Evolutionary conservation across 2,797 vertebrate species (phyloP), one percentile per base, ranked within the genome.

Genomic region (Sebastes baramenuke): DNA sequence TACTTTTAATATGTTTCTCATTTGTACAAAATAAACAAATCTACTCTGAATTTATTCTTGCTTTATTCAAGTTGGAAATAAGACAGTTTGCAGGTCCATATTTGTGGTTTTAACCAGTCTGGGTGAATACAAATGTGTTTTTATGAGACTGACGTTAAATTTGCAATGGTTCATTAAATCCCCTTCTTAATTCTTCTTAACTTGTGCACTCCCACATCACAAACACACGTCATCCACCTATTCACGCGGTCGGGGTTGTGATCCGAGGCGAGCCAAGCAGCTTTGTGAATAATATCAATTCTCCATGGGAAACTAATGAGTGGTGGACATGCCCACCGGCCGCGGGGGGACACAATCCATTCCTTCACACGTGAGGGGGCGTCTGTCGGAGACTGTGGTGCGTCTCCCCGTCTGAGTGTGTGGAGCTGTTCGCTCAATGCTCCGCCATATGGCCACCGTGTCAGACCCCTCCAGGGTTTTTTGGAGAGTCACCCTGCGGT

Each of bases 251-350:
- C 88, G 65, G 69, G 64, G 74, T 71, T 58, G 76, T 69, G 84
- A 85, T 88, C 72, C 32, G 81, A 74, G 85, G 79, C 66, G 20
- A 81, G 74, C 81, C 67, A 66, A 77, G 85, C 69, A 77, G 86
- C 85, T 85, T 82, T 70, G 86, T 84, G 93, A 90, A 92, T 90
- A 90, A 93, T 91, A 90, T 91, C 88, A 91, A 93, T 94, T 95
- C 91, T 93, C 90, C 94, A 93, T 83, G 93, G 94, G 93, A 92
- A 93, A 83, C 88, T 87, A 91, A 88, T 85, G 90, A 92, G 89
- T 70, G 75, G 80, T 81, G 92, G 90, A 88, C 90, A 82, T 80
- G 90, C 89, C 89, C 87, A 77, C 69, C 9, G 87, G 84, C 82
- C 88, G 76, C 82, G 12, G 59, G 79, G 87, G 87, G 81, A 88